Evolutionary conservation across 2,888 invertebrate genomes (phyloP), one percentile per base, ranked within the genome.

Genomic region (Dryadula phaetusa): DNA sequence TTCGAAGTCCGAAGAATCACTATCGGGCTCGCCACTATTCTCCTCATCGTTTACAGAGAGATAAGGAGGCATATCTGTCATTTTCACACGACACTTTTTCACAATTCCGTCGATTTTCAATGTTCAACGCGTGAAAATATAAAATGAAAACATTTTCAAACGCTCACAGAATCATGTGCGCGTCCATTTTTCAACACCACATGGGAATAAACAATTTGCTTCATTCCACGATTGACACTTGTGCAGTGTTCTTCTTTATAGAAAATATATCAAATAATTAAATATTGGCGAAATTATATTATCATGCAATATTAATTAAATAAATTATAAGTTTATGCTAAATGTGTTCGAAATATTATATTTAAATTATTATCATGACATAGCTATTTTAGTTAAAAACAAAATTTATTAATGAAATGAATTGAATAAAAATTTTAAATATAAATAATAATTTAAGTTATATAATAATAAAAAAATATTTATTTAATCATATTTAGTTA

Each of bases 1-100:
- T 76, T 94, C 93, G 75, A 91, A 86, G 75, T 92, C 92, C 70
- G 86, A 86, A 72, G 84, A 83, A 77, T 91, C 91, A 83, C 85
- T 87, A 77, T 92, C 92, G 80, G 80, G 82, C 73, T 86, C 83
- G 76, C 79, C 88, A 84, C 84, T 85, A 73, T 82, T 87, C 74
- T 86, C 88, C 82, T 91, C 91, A 85, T 90, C 88, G 82, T 90
- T 91, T 70, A 81, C 81, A 74, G 83, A 83, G 79, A 90, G 89
- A 87, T 90, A 89, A 83, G 92, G 93, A 87, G 91, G 89, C 92
- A 92, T 93, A 77, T 92, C 91, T 87, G 90, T 89, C 93, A 93
- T 93, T 87, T 90, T 92, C 74, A 83, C 82, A 80, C 80, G 79
- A 80, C 84, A 84, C 85, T 84, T 78, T 75, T 66, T 76, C 75